These are phyloP conservation scores for Micrastur ruficollis DNA, from an alignment of 2,797 vertebrate species.

Conservation along the genomic window DNA sequence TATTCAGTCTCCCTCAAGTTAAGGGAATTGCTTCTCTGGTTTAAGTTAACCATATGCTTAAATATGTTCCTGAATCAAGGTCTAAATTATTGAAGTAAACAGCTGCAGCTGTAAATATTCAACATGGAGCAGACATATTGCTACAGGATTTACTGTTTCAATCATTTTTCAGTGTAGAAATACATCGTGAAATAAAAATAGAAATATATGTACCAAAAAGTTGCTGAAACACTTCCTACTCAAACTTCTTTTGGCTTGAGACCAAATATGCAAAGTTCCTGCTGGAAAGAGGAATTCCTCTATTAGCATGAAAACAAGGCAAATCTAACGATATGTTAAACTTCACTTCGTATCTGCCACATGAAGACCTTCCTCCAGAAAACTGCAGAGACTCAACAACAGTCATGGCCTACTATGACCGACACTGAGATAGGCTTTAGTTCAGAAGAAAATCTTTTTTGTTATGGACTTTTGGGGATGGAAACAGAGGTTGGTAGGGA, in stretches of 20 bases:
- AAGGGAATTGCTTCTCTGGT: neutral
- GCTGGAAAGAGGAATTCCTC: conserved; percentile 8
- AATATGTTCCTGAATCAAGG: neutral
- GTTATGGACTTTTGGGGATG: neutral
- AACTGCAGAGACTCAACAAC: neutral
- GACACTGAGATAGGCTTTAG: neutral
- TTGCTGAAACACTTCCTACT: neutral
- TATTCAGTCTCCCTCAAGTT: neutral
- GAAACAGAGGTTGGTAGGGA: neutral
- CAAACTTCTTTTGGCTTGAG: conserved; percentile 1
- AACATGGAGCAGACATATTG: neutral
- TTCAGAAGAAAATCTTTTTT: neutral
- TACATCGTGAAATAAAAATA: conserved; percentile 22
- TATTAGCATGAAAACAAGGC: neutral
- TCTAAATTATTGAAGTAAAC: conserved; percentile 26
- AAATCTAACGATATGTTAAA: neutral
- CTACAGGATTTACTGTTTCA: neutral
- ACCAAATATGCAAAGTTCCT: neutral
- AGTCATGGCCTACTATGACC: neutral
- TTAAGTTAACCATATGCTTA: conserved; percentile 43
- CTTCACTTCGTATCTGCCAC: neutral
- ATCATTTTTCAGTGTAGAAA: neutral
- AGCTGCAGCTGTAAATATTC: conserved; percentile 44
- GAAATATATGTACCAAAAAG: neutral
- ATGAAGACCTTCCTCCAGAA: neutral